Percentiles rank a stretch among this genome's conserved stretches.
These are phyloP conservation scores for Notoglanidium macrostoma DNA, from an alignment of 2,797 vertebrate genomes.

Conservation along the genomic window DNA sequence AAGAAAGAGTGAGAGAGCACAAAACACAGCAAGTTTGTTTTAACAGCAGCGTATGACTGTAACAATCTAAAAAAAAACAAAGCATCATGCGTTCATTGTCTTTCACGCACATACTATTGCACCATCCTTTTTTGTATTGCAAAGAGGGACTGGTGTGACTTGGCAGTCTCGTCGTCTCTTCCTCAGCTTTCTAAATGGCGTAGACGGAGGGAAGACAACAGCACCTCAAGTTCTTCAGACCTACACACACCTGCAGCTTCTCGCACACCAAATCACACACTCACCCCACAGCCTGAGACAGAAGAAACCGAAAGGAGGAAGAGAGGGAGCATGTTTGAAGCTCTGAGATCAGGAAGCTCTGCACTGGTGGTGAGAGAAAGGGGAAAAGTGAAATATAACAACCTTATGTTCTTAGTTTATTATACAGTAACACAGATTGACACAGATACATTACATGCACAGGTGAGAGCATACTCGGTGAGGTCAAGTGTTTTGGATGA, in stretches of 20 bases:
- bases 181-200: constrained; percentile 28
- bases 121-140: neutral
- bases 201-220: neutral
- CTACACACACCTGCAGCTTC: neutral
- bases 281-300: neutral
- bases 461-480: neutral
- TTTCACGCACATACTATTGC: neutral
- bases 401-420: neutral
- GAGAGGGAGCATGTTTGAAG: constrained; percentile 77
- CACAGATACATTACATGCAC: neutral
- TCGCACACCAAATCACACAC: neutral
- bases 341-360: constrained; percentile 75
- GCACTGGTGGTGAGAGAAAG: constrained; percentile 80
- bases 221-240: neutral
- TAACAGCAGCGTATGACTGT: neutral
- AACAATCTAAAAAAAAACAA: neutral
- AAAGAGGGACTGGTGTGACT: neutral
- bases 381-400: constrained; percentile 24
- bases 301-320: constrained; percentile 4
- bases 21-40: neutral
- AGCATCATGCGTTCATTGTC: neutral
- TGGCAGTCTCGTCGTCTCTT: neutral
- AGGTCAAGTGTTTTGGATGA: neutral
- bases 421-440: neutral
- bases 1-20: neutral